Evolutionary conservation across 2,797 vertebrate genomes (phyloP).

Genomic region (Acanthiza pusilla): DNA sequence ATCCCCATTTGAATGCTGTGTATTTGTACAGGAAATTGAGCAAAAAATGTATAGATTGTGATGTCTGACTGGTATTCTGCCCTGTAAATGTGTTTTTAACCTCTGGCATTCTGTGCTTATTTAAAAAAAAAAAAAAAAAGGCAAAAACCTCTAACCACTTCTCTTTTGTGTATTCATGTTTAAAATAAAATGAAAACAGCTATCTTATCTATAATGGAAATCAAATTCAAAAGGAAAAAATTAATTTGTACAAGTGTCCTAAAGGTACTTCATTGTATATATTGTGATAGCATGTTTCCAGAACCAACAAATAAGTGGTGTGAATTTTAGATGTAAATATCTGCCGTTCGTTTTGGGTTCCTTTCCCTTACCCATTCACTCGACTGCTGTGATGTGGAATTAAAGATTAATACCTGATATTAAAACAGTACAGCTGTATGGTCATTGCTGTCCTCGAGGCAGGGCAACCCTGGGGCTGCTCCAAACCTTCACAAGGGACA

Average conservation of each 20-base stretch:
- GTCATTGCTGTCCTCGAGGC: constrained; percentile 36
- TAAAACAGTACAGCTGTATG: constrained; percentile 80
- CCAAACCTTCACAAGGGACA: background rate
- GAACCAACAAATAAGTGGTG: constrained; percentile 84
- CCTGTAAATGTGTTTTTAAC: constrained; percentile 91
- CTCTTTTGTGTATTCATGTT: constrained; percentile 87
- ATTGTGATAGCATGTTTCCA: constrained; percentile 94
- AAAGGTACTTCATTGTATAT: constrained; percentile 95
- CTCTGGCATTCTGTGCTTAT: constrained; percentile 81
- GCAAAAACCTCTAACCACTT: constrained; percentile 77
- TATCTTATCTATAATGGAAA: constrained; percentile 83
- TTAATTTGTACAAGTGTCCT: constrained; percentile 89
- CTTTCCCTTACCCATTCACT: constrained; percentile 82
- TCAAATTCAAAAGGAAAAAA: constrained; percentile 75
- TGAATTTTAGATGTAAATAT: constrained; percentile 94
- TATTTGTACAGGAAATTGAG: constrained; percentile 96
- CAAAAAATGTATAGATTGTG: constrained; percentile 93
- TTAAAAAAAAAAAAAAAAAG: constrained; percentile 68
- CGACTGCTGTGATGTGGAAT: constrained; percentile 94
- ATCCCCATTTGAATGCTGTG: constrained; percentile 88
- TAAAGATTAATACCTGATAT: constrained; percentile 92
- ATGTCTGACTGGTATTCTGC: constrained; percentile 88
- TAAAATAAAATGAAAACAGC: constrained; percentile 72
- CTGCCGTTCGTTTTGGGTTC: constrained; percentile 74
- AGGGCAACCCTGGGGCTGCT: background rate